phyloP scores from a whole-genome alignment of 2,113 vertebrate species.

The Myanophis thanlyinensis region DNA sequence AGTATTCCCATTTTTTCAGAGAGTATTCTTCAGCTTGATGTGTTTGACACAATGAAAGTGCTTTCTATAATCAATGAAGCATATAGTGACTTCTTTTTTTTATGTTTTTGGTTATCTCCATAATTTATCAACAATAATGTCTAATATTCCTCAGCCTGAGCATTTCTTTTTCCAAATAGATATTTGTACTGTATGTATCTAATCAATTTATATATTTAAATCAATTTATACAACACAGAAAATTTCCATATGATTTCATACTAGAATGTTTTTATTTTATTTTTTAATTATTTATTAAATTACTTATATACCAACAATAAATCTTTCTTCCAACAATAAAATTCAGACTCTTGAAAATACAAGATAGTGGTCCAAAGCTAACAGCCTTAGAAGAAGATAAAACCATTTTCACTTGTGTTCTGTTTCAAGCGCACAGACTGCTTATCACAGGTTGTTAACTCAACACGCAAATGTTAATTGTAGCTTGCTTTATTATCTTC shows the following conservation, averaged over 20 bases:
- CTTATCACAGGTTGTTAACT: too few relatives aligned
- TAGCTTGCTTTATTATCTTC: too few relatives aligned
- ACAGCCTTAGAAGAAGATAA: constrained; percentile 58
- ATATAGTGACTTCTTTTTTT: not conserved
- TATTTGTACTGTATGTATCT: not conserved
- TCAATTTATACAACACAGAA: constrained; percentile 48
- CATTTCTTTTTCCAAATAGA: not conserved
- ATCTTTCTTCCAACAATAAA: constrained; percentile 10
- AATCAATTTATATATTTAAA: not conserved
- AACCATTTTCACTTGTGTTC: constrained; percentile 62
- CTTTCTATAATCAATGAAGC: not conserved
- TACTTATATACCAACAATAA: constrained; percentile 30
- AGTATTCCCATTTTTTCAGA: not conserved
- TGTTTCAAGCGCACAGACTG: too few relatives aligned
- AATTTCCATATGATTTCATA: constrained; percentile 25
- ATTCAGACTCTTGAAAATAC: constrained; percentile 48
- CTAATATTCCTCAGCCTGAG: not conserved
- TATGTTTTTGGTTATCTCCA: not conserved
- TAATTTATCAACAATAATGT: not conserved
- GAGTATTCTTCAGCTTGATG: not conserved
- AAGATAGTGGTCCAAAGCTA: constrained; percentile 42
- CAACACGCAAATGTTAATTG: too few relatives aligned
- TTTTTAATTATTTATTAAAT: constrained; percentile 45
- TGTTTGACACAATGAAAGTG: not conserved
- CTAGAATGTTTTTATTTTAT: constrained; percentile 13